Percentiles rank a stretch among this genome's conserved stretches.
Evolutionary conservation across 2,888 invertebrate genomes (phyloP).

Genomic region (Lucinisca nassula): DNA sequence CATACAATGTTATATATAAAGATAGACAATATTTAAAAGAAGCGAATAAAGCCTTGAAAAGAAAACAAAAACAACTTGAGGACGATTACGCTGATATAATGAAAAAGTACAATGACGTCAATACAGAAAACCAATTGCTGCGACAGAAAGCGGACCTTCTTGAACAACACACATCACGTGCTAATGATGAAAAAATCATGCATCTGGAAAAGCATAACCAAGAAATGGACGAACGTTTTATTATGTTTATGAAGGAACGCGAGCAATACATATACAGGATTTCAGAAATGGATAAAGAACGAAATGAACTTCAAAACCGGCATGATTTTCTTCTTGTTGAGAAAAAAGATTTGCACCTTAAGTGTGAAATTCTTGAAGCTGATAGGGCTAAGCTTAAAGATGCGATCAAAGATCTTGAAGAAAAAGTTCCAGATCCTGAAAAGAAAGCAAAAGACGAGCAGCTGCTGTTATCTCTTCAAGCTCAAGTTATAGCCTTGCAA

Average conservation of each 20-base stretch:
- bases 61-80: conserved; percentile 60
- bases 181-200: conserved; percentile 60
- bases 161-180: conserved; percentile 55
- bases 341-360: conserved; percentile 55
- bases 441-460: conserved; percentile 68
- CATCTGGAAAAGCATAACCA: conserved; percentile 55
- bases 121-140: conserved; percentile 56
- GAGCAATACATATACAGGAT: conserved; percentile 65
- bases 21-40: conserved; percentile 64
- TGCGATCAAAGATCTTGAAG: conserved; percentile 51
- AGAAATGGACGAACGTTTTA: conserved; percentile 47
- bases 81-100: conserved; percentile 48
- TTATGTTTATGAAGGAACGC: conserved; percentile 65
- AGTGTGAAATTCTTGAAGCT: conserved; percentile 63
- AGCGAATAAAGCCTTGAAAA: conserved; percentile 62
- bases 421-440: conserved; percentile 57
- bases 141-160: conserved; percentile 62
- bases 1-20: conserved; percentile 59
- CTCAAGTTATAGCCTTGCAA: conserved; percentile 57
- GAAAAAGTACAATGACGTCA: conserved; percentile 52
- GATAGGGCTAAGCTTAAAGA: conserved; percentile 63
- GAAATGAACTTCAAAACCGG: conserved; percentile 59
- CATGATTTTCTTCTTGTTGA: conserved; percentile 51
- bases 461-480: conserved; percentile 56
- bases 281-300: conserved; percentile 57